Evolutionary conservation across 2,888 invertebrate genomes (phyloP).

Genomic region (Eilema griseolum): DNA sequence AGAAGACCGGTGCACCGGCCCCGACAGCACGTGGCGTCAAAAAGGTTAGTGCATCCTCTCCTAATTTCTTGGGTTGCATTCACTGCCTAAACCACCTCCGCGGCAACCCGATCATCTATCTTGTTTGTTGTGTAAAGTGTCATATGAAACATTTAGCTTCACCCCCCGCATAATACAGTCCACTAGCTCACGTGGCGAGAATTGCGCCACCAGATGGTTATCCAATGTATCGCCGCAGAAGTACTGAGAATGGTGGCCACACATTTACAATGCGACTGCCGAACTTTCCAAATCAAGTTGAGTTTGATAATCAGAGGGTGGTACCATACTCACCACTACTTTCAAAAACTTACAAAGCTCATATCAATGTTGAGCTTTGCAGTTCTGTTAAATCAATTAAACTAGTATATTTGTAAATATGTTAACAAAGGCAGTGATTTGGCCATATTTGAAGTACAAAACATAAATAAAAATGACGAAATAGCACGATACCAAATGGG

Average conservation of each 20-base stretch:
- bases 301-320: slow-evolving; percentile 26
- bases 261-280: slow-evolving; percentile 16
- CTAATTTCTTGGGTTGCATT: no score
- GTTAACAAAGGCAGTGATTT: slow-evolving; percentile 21
- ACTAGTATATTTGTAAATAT: slow-evolving; percentile 28
- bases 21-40: no score
- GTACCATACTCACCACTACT: slow-evolving; percentile 19
- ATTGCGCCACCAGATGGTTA: no score
- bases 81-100: no score
- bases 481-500: slow-evolving; percentile 12
- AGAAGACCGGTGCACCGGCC: no score
- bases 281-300: slow-evolving; percentile 6
- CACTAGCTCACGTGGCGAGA: no score
- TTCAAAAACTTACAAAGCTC: slow-evolving; percentile 18
- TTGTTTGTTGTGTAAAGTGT: no score
- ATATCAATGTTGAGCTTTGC: slow-evolving; percentile 27
- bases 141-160: no score
- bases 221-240: slow-evolving; percentile 35
- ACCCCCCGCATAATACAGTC: no score
- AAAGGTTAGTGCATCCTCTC: no score
- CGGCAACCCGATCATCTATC: no score
- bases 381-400: slow-evolving; percentile 25
- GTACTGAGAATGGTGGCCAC: slow-evolving; percentile 9
- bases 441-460: slow-evolving; percentile 8
- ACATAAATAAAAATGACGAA: slow-evolving; percentile 27